A percentile compares a stretch with the other conserved stretches of the same genome.
Evolutionary conservation across 2,888 invertebrate genomes (phyloP).

Genomic region (Nesidiocoris tenuis): DNA sequence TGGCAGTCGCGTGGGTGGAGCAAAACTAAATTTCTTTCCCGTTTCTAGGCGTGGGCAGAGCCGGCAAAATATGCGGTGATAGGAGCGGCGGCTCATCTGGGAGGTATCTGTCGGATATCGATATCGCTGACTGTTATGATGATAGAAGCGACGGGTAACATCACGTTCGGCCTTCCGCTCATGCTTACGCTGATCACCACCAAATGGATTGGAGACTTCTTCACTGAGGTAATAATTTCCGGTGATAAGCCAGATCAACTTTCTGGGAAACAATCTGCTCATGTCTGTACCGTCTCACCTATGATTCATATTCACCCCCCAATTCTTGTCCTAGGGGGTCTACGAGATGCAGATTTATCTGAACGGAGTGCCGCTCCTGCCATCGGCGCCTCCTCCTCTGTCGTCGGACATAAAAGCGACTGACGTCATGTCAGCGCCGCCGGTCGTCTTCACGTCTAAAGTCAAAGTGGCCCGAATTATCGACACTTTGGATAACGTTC

Average conservation of each 20-base stretch:
- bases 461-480: conserved; percentile 51
- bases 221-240: conserved; percentile 59
- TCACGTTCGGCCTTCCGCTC: conserved; percentile 64
- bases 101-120: conserved; percentile 65
- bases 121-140: conserved; percentile 65
- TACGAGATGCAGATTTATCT: conserved; percentile 52
- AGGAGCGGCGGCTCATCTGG: conserved; percentile 63
- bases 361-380: conserved; percentile 51
- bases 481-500: conserved; percentile 50
- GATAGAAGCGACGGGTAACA: conserved; percentile 64
- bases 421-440: conserved; percentile 51
- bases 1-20: too few species aligned
- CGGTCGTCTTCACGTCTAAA: conserved; percentile 51
- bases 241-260: background rate
- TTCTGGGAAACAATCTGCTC: background rate
- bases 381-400: conserved; percentile 51
- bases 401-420: conserved; percentile 52
- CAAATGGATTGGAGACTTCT: conserved; percentile 67
- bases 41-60: conserved; percentile 54
- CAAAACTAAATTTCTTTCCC: too few species aligned
- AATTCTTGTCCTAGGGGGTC: conserved; percentile 51
- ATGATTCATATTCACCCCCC: too few species aligned
- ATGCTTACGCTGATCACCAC: conserved; percentile 65
- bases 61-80: conserved; percentile 63
- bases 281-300: too few species aligned